These are phyloP conservation scores for Andricus curvator DNA, from an alignment of 2,888 invertebrate species.

Conservation along the genomic window DNA sequence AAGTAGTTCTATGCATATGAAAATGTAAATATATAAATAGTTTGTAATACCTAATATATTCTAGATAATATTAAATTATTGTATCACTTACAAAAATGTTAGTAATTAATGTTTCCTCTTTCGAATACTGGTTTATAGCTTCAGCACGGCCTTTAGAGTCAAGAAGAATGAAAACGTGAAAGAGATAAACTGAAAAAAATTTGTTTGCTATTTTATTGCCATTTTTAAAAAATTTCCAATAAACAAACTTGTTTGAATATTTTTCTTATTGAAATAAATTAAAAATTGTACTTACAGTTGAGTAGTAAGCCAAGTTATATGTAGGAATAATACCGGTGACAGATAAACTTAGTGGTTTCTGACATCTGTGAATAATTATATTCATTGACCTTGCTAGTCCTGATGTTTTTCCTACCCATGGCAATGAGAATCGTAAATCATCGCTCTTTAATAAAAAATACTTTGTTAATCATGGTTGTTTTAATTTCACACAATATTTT, in stretches of 20 bases:
- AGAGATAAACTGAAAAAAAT: slow-evolving; percentile 13
- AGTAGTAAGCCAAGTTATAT: background rate
- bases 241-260: background rate
- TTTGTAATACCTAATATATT: too few species aligned
- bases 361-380: slow-evolving; percentile 24
- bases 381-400: background rate
- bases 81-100: too few species aligned
- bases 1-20: too few species aligned
- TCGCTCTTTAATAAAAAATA: background rate
- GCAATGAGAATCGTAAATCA: background rate
- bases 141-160: slow-evolving; percentile 8
- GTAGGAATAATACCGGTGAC: slow-evolving; percentile 4
- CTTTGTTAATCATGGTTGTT: background rate
- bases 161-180: slow-evolving; percentile 7
- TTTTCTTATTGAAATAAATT: background rate
- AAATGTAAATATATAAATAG: too few species aligned
- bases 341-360: slow-evolving; percentile 13
- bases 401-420: slow-evolving; percentile 4
- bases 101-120: too few species aligned
- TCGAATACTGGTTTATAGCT: background rate
- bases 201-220: too few species aligned
- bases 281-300: background rate
- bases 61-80: too few species aligned
- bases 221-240: background rate
- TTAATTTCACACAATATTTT: too few species aligned